Conservation (phyloP, 2,797 vertebrate species). For the Crax fasciolata region DNA sequence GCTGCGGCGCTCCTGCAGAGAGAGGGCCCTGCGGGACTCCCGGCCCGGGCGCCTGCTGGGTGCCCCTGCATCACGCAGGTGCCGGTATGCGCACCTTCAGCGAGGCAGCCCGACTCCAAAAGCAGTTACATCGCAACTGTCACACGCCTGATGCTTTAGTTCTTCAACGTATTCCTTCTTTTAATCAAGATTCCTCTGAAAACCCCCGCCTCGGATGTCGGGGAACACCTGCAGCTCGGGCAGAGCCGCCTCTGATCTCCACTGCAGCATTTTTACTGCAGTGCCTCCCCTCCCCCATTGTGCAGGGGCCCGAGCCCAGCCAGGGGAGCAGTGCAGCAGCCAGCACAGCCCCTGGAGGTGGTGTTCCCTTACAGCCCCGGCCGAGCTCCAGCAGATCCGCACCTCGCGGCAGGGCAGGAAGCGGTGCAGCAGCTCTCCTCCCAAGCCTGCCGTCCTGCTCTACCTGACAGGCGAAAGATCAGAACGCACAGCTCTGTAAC, state of each 20-base stretch:
- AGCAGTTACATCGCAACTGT: accelerated
- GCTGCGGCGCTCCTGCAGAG: accelerated
- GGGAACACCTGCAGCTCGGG: not conserved
- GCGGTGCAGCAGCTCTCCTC: not conserved
- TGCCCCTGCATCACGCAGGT: accelerated
- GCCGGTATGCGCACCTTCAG: accelerated
- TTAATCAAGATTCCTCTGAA: not conserved
- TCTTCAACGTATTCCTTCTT: no score
- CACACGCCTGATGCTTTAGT: accelerated
- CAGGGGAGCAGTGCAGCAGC: not conserved
- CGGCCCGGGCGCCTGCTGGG: not conserved
- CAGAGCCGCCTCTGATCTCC: accelerated
- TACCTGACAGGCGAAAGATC: not conserved
- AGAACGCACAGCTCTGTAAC: not conserved
- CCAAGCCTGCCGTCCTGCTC: not conserved
- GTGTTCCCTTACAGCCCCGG: not conserved
- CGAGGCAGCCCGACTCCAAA: accelerated
- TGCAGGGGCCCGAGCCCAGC: not conserved
- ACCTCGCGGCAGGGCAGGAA: not conserved
- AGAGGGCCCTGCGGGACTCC: not conserved
- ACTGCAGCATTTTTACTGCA: not conserved
- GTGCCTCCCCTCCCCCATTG: not conserved
- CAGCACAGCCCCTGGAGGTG: slow-evolving; percentile 43
- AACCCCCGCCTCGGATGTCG: not conserved
- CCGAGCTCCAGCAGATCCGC: not conserved